phyloP scores from a whole-genome alignment of 1,140 invertebrate species.

The Ostrea edulis region DNA sequence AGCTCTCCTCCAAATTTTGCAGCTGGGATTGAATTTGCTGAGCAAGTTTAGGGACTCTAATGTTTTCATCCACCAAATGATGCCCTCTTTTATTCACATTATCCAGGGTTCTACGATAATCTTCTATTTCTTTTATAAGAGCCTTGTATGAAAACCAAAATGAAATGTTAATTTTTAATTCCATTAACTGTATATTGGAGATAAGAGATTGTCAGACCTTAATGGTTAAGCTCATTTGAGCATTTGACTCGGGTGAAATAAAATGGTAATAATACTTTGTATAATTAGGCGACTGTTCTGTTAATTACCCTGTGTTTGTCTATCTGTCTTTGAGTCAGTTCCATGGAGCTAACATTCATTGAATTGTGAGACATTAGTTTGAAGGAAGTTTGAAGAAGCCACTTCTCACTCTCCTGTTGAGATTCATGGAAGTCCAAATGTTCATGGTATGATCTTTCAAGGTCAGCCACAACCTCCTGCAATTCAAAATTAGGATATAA shows the following conservation, averaged over 20 bases:
- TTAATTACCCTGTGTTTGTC: constrained; percentile 87
- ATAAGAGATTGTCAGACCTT: too few species aligned
- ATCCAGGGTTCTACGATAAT: constrained; percentile 90
- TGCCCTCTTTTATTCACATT: constrained; percentile 90
- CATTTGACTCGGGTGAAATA: too few species aligned
- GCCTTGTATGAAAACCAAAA: constrained; percentile 67
- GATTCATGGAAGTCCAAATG: constrained; percentile 93
- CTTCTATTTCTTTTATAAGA: constrained; percentile 90
- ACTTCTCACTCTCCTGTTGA: constrained; percentile 96
- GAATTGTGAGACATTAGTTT: constrained; percentile 97
- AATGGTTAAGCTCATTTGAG: too few species aligned
- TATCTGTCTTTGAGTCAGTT: constrained; percentile 94
- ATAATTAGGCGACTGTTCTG: too few species aligned
- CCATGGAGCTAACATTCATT: constrained; percentile 91
- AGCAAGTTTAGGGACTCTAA: constrained; percentile 70
- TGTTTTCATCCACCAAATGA: constrained; percentile 89
- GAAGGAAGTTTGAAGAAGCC: constrained; percentile 96
- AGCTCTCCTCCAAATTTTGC: constrained; percentile 95
- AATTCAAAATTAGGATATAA: background rate
- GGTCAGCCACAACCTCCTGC: constrained; percentile 69
- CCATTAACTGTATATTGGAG: constrained; percentile 15
- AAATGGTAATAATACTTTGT: too few species aligned
- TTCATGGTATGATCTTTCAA: constrained; percentile 80
- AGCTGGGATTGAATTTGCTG: constrained; percentile 90
- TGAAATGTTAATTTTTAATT: background rate